These are phyloP conservation scores for Elanoides forficatus DNA, from an alignment of 2,113 vertebrate species.

Conservation along the genomic window DNA sequence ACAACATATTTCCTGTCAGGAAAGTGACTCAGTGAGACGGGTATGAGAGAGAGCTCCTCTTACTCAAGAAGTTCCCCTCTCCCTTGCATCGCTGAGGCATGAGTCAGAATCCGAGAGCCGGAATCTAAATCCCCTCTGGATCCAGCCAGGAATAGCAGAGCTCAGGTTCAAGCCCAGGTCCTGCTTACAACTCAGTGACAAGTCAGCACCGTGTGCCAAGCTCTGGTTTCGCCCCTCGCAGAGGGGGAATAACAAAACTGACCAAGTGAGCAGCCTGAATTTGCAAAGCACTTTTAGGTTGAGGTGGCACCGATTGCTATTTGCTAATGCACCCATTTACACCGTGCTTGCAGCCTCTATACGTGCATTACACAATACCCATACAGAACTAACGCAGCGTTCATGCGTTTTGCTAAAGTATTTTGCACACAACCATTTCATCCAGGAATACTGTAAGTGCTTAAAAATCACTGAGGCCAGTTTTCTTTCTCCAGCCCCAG, in stretches of 20 bases:
- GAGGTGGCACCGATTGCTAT: not conserved
- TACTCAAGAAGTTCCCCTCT: constrained; percentile 57
- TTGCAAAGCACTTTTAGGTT: not conserved
- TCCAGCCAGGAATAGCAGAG: not conserved
- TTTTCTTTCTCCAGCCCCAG: not conserved
- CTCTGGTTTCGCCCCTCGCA: not conserved
- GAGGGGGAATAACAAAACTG: not conserved
- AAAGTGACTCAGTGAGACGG: constrained; percentile 64
- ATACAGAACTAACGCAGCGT: accelerated
- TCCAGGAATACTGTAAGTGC: not conserved
- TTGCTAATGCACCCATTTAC: accelerated
- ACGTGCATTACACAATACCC: not conserved
- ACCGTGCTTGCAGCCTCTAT: accelerated
- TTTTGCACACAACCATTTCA: not conserved
- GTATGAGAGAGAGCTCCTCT: constrained; percentile 67
- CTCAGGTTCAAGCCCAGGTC: not conserved
- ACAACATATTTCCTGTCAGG: constrained; percentile 75
- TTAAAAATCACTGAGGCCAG: not conserved
- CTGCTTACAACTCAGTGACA: not conserved
- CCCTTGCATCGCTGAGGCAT: constrained; percentile 28
- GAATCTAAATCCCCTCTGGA: not conserved
- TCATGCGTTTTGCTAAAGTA: not conserved
- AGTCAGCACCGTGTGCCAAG: accelerated
- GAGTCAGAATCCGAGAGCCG: constrained; percentile 63
- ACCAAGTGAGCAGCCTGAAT: not conserved